Conservation (phyloP, 2,888 invertebrate species). For the Theretra japonica region DNA sequence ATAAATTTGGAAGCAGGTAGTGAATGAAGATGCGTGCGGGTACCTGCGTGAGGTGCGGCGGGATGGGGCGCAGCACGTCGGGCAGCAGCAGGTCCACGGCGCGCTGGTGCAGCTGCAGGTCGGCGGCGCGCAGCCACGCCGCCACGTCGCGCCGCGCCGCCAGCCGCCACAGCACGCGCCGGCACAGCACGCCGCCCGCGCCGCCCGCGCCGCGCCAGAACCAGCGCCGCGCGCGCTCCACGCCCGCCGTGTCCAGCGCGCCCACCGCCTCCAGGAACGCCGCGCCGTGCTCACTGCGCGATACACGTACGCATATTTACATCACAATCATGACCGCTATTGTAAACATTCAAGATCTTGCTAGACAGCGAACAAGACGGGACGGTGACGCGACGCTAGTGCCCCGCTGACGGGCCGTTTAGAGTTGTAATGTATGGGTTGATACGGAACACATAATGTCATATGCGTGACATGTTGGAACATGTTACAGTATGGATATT, state of each 20-base stretch:
- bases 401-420: too few species aligned
- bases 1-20: too few species aligned
- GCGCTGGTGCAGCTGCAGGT: constrained; percentile 97
- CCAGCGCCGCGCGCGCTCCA: constrained; percentile 94
- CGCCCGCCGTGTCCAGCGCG: constrained; percentile 94
- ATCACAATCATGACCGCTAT: too few species aligned
- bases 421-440: too few species aligned
- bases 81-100: constrained; percentile 98
- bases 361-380: too few species aligned
- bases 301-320: constrained; percentile 66
- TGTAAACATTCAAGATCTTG: too few species aligned
- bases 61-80: constrained; percentile 97
- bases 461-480: too few species aligned
- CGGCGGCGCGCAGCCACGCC: constrained; percentile 92
- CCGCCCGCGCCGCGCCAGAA: constrained; percentile 93
- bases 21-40: constrained; percentile 86
- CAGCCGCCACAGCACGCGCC: constrained; percentile 93
- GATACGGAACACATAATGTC: too few species aligned
- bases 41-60: constrained; percentile 97
- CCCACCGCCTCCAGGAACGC: constrained; percentile 96
- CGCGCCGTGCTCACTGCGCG: constrained; percentile 94
- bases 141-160: constrained; percentile 87
- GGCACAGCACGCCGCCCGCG: constrained; percentile 96
- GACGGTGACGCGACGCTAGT: too few species aligned
- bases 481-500: too few species aligned